Base-by-base conservation (phyloP, 1,140 invertebrate species). In the Steinernema feltiae region DNA sequence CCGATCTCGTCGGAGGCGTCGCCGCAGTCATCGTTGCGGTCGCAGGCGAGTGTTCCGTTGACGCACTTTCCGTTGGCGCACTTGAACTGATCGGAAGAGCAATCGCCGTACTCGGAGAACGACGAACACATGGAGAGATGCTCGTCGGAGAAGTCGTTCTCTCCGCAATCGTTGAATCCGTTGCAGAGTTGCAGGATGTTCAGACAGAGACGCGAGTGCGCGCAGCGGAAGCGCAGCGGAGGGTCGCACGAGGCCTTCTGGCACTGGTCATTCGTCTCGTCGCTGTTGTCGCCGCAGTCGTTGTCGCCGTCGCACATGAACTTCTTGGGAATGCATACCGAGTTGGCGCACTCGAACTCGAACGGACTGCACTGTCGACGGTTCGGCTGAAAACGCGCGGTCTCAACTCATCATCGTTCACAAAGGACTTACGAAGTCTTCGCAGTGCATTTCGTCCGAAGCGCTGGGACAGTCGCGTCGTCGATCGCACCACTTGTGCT, bases 1-100 rank as follows among this genome's bases (percentile, higher is more conserved):
- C 85, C 84, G 70, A 93, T 91, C 88, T 99, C 97, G 87, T 99
- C 96, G 0, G 92, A 93, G 70, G 91, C 91, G 87, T 98, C 96
- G 0, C 93, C 93, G 86, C 97, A 99, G 87, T 98, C 95, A 86
- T 97, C 92, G 80, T 92, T 91, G 0, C 94, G 94, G 86, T 99
- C 95, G 87, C 97, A 99, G 30, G 98, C 92, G 87, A 95, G 94
- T 0, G 93, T 91, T 83, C 93, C 92, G 87, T 94, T 94, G 0
- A 99, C 91, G 86, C 96, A 99, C 31, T 92, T 91, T 12, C 80
- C 80, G 17, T 88, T 91, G 86, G 95, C 95, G 82, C 89, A 90
- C 69, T 87, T 86, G 81, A 89, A 90, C 48, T 89, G 82, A 73
- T 88, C 88, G 1, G 78, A 76, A 21, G 87, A 84, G 79, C 89